Conservation (phyloP, 2,797 vertebrate genomes). For the Eulemur rubriventer region DNA sequence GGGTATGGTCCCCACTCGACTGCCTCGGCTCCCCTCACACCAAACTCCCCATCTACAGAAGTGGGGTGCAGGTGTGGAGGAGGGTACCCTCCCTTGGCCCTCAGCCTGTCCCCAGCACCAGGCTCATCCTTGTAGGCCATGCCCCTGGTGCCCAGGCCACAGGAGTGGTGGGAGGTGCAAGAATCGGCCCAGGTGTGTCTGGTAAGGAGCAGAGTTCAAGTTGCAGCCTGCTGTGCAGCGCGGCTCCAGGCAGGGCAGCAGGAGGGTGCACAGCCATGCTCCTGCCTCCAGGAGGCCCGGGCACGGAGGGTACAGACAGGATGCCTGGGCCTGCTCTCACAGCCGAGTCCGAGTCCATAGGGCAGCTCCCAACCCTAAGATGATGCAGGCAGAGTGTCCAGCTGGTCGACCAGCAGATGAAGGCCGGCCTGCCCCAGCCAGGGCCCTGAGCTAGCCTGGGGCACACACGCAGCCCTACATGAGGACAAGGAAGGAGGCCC, state of each 20-base stretch:
- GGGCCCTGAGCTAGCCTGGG: neutral
- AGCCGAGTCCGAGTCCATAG: neutral
- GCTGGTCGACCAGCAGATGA: neutral
- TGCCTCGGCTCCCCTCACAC: neutral
- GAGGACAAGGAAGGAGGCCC: neutral
- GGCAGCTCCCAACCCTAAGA: neutral
- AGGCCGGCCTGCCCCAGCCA: fast-evolving
- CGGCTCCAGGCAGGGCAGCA: neutral
- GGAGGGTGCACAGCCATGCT: neutral
- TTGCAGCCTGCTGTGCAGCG: neutral
- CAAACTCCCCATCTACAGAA: neutral
- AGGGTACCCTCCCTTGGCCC: neutral
- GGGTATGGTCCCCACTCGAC: neutral
- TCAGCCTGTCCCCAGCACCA: neutral
- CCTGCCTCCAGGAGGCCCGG: neutral
- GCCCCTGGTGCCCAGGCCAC: fast-evolving
- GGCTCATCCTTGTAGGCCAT: neutral
- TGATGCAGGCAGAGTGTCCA: too few relatives aligned
- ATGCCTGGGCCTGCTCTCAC: neutral
- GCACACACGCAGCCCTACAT: too few relatives aligned
- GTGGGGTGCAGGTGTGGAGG: neutral
- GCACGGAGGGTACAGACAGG: neutral
- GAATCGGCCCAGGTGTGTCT: neutral
- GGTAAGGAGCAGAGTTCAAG: neutral
- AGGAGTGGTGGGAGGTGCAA: fast-evolving